Evolutionary conservation across 2,113 vertebrate genomes (phyloP), one percentile per base, ranked within the genome.

Genomic region (Cebus imitator): DNA sequence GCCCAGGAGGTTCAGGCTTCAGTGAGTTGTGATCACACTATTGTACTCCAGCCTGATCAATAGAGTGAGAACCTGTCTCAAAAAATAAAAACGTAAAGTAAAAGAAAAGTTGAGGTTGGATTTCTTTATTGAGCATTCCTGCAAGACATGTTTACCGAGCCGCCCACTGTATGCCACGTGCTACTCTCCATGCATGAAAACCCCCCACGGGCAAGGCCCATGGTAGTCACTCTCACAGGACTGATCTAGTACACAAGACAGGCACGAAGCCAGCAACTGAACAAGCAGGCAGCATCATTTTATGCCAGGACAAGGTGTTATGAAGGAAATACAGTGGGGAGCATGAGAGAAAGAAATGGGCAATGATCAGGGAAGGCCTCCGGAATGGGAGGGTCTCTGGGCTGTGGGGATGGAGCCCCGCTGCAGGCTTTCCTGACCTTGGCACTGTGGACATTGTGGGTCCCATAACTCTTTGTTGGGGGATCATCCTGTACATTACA

Each of bases 391-490:
- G 57, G 35, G 4, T 2, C 1, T 43, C 1, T 32, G 52, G 83
- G 61, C 50, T 32, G 79, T 43, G 50, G 25, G 14, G 30, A 7
- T 17, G 32, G 1, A 2, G 32, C 30, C 12, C 0, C 0, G 13
- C 16, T 2, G 0, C 0, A 0, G 55, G 73, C 16, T 21, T 61
- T 61, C 35, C 85, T 11, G 2, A 12, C 35, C 40, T 72, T 0
- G 0, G 40, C 61, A 1, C 13, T 0, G 1, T 1, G 25, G n/a
- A 7, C 48, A 5, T 3, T 4, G 18, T 6, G 50, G 72, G 84
- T 9, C 58, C 3, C 1, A 5, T n/a, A 1, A 3, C 12, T 52
- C 20, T 45, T 25, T 7, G 11, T 21, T 3, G 11, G 9, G n/a
- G 16, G 37, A 14, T 35, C 58, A 21, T 32, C n/a, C 61, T 75